phyloP scores from a whole-genome alignment of 2,888 invertebrate species.

The Trissoscelio sp. region DNA sequence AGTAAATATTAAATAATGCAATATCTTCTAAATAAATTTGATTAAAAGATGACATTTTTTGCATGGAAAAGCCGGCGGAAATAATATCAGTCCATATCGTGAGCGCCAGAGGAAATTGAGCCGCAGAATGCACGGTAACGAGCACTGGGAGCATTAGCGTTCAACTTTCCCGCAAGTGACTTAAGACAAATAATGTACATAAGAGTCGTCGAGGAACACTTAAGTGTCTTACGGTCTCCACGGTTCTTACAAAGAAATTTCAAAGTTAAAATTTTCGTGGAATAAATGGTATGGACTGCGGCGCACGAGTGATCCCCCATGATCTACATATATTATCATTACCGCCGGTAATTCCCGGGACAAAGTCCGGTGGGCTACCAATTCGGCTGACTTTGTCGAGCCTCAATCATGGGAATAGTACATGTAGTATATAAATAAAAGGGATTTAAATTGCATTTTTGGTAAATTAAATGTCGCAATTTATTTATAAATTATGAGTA shows the following conservation, averaged over 20 bases:
- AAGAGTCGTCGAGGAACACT: constrained; percentile 43
- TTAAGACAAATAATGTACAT: constrained; percentile 55
- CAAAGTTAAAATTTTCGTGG: constrained; percentile 29
- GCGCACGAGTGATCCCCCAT: constrained; percentile 5
- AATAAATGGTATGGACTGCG: constrained; percentile 35
- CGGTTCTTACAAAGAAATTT: constrained; percentile 25
- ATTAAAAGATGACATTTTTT: too few relatives aligned
- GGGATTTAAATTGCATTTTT: background rate
- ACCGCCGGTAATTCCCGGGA: constrained; percentile 31
- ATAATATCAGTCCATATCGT: constrained; percentile 32
- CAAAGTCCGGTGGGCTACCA: constrained; percentile 24
- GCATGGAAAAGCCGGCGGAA: constrained; percentile 29
- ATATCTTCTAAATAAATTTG: constrained; percentile 43
- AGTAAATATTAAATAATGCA: too few relatives aligned
- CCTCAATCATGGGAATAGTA: background rate
- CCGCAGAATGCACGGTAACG: constrained; percentile 49
- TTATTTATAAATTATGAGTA: background rate
- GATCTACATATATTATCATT: constrained; percentile 53
- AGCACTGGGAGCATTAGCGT: constrained; percentile 46
- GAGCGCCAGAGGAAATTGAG: constrained; percentile 42
- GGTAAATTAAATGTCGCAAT: too few relatives aligned
- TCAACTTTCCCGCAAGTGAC: constrained; percentile 60
- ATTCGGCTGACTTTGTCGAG: constrained; percentile 17
- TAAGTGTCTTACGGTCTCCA: constrained; percentile 36
- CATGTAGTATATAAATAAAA: background rate